phyloP scores from a whole-genome alignment of 2,888 invertebrate genomes.

The Epinotia demarniana region DNA sequence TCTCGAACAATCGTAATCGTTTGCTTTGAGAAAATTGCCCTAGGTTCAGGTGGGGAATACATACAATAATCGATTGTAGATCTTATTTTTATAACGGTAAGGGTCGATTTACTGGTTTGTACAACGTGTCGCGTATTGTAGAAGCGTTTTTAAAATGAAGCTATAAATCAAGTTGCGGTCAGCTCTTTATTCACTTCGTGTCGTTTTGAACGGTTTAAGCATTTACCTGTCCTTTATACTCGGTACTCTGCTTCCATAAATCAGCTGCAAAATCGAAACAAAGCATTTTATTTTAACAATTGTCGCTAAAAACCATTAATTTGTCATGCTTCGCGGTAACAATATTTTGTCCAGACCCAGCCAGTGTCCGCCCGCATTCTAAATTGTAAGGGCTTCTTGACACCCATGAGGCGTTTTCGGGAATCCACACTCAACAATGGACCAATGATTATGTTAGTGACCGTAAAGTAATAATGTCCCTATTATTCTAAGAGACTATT shows the following conservation, averaged over 20 bases:
- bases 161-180: conserved; percentile 42
- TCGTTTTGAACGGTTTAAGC: conserved; percentile 26
- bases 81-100: conserved; percentile 17
- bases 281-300: conserved; percentile 15
- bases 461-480: conserved; percentile 75
- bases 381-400: conserved; percentile 62
- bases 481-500: conserved; percentile 74
- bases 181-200: conserved; percentile 29
- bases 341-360: conserved; percentile 76
- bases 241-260: conserved; percentile 30
- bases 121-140: conserved; percentile 22
- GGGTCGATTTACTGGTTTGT: neutral
- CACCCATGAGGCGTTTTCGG: conserved; percentile 73
- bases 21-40: conserved; percentile 38
- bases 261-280: conserved; percentile 30
- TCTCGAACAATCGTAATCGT: conserved; percentile 37
- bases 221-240: conserved; percentile 25
- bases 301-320: conserved; percentile 58
- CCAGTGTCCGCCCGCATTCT: conserved; percentile 62
- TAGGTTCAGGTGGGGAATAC: conserved; percentile 30
- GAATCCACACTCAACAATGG: conserved; percentile 70
- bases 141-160: conserved; percentile 38
- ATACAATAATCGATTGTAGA: neutral
- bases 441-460: conserved; percentile 76
- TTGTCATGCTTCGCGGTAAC: conserved; percentile 75